phyloP scores from a whole-genome alignment of 2,113 vertebrate genomes.

The Hemichromis elongatus region DNA sequence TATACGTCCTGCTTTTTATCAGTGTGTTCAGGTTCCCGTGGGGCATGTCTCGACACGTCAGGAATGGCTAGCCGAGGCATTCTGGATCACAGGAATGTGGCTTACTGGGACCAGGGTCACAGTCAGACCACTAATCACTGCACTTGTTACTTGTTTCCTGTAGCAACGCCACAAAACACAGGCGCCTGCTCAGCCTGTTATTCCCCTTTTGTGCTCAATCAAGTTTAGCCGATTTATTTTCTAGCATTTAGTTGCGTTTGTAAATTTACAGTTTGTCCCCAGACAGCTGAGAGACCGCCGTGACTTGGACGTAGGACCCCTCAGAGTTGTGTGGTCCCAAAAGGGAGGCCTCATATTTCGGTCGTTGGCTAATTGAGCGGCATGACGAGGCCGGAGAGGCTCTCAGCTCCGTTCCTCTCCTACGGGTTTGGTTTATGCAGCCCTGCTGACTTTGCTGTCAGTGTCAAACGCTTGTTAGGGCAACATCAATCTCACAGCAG shows the following conservation, averaged over 20 bases:
- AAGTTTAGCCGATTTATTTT: not conserved
- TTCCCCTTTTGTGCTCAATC: not conserved
- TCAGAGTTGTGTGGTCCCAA: constrained; percentile 46
- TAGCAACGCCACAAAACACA: constrained; percentile 18
- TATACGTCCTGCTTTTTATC: constrained; percentile 53
- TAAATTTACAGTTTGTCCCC: not conserved
- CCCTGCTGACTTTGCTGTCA: constrained; percentile 78
- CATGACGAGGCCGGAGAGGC: constrained; percentile 63
- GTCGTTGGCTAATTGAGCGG: constrained; percentile 67
- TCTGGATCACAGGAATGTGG: constrained; percentile 56
- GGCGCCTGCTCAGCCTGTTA: not conserved
- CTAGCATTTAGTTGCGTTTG: not conserved
- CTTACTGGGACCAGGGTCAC: constrained; percentile 26
- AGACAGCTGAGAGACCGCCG: not conserved
- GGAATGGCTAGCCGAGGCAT: constrained; percentile 57
- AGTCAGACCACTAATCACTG: constrained; percentile 33
- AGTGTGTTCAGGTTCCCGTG: constrained; percentile 42
- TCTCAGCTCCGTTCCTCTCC: constrained; percentile 54
- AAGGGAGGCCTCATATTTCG: constrained; percentile 68
- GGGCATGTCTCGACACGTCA: constrained; percentile 60
- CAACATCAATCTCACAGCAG: constrained; percentile 72
- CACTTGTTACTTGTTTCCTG: constrained; percentile 24
- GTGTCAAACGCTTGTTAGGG: constrained; percentile 80
- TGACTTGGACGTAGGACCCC: constrained; percentile 11
- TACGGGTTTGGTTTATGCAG: constrained; percentile 70